Conservation (phyloP, 1,140 invertebrate genomes). For the Proctacanthus coquilletti region DNA sequence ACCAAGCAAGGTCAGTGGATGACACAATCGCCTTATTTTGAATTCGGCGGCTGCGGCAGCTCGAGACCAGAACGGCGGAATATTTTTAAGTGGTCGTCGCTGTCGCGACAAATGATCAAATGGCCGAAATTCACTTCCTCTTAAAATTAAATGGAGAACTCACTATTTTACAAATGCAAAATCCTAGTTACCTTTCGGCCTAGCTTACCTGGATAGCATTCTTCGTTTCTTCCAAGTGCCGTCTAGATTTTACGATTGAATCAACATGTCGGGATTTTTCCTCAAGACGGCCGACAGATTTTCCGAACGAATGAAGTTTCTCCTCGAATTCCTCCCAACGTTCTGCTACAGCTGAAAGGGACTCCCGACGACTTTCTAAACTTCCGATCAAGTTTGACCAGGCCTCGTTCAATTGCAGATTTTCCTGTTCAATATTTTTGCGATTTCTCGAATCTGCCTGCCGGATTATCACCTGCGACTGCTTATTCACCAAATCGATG, state of each 20-base stretch:
- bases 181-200: neutral
- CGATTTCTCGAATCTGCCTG: slow-evolving; percentile 47
- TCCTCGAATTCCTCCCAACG: slow-evolving; percentile 66
- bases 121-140: no score
- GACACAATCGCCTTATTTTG: no score
- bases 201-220: slow-evolving; percentile 47
- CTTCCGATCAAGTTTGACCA: slow-evolving; percentile 59
- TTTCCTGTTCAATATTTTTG: slow-evolving; percentile 41
- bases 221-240: slow-evolving; percentile 51
- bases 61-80: no score
- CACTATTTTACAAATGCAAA: neutral
- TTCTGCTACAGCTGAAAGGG: slow-evolving; percentile 46
- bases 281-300: slow-evolving; percentile 40
- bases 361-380: slow-evolving; percentile 46
- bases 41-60: no score
- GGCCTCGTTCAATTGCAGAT: slow-evolving; percentile 45
- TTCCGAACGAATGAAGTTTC: slow-evolving; percentile 46
- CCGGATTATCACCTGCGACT: slow-evolving; percentile 43
- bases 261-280: slow-evolving; percentile 62
- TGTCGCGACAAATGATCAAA: no score
- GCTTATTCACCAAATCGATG: slow-evolving; percentile 38
- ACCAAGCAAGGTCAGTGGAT: no score
- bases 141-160: no score
- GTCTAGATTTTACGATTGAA: slow-evolving; percentile 49
- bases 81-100: no score